Conservation (phyloP, 2,888 invertebrate genomes). For the Lasioglossum vierecki region DNA sequence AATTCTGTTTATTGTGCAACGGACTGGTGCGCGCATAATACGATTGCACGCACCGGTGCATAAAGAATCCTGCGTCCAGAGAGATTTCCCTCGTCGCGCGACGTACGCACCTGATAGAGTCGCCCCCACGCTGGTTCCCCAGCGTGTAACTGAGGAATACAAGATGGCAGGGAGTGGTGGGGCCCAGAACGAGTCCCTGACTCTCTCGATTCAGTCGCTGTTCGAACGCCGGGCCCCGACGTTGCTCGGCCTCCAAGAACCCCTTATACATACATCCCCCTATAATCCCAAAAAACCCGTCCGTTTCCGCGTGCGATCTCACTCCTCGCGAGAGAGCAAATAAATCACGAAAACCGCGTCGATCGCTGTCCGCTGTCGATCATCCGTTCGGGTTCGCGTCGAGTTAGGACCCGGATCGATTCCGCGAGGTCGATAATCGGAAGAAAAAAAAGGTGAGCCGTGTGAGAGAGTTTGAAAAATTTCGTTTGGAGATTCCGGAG, state of each 20-base stretch:
- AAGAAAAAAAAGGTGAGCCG: slow-evolving; percentile 35
- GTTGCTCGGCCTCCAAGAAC: slow-evolving; percentile 64
- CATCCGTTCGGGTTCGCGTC: background rate
- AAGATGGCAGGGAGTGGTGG: slow-evolving; percentile 76
- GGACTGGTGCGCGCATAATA: background rate
- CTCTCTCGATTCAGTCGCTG: slow-evolving; percentile 76
- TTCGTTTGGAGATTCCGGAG: background rate
- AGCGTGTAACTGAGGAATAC: slow-evolving; percentile 36
- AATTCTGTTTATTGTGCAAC: background rate
- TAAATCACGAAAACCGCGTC: background rate
- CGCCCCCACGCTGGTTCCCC: slow-evolving; percentile 52
- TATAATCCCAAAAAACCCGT: background rate
- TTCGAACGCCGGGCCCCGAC: slow-evolving; percentile 82
- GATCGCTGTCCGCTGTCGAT: background rate
- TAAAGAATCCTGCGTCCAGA: background rate
- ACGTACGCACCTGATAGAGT: slow-evolving; percentile 67
- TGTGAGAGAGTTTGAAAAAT: background rate
- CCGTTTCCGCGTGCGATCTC: background rate
- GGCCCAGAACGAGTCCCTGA: slow-evolving; percentile 76
- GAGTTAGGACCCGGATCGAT: background rate
- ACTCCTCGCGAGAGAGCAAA: background rate
- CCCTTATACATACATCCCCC: background rate
- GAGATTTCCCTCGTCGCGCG: slow-evolving; percentile 36
- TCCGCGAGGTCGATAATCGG: background rate
- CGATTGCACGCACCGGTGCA: background rate